A percentile compares a stretch with the other conserved stretches of the same genome.
Evolutionary conservation across 1,140 invertebrate genomes (phyloP).

Genomic region (Metaphire vulgaris): DNA sequence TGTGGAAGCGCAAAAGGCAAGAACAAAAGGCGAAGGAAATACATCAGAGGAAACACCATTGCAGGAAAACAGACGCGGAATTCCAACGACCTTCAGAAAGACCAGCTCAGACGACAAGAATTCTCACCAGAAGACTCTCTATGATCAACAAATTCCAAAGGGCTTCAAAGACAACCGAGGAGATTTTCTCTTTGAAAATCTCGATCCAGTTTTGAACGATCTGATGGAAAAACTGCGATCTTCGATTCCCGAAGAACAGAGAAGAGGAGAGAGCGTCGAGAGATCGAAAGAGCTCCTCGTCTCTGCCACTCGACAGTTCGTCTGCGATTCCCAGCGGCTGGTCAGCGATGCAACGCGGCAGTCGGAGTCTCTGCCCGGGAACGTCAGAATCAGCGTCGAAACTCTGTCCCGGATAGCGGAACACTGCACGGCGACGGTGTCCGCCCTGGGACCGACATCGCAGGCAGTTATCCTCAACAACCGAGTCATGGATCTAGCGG

Average conservation of each 20-base stretch:
- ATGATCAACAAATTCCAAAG: too few relatives aligned
- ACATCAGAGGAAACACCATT: too few relatives aligned
- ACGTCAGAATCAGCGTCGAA: slow-evolving; percentile 42
- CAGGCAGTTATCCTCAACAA: slow-evolving; percentile 72
- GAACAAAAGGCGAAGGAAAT: too few relatives aligned
- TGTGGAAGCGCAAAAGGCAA: too few relatives aligned
- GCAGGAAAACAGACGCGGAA: too few relatives aligned
- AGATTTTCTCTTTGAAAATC: background rate
- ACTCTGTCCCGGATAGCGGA: slow-evolving; percentile 43
- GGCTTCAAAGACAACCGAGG: background rate
- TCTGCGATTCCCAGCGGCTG: slow-evolving; percentile 72
- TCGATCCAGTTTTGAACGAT: background rate
- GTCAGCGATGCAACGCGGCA: slow-evolving; percentile 68
- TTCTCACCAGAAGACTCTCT: too few relatives aligned
- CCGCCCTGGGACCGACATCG: slow-evolving; percentile 63
- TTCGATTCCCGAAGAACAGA: background rate
- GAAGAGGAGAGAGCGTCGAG: slow-evolving; percentile 34
- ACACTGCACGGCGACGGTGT: slow-evolving; percentile 53
- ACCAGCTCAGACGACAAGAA: too few relatives aligned
- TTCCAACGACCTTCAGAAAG: too few relatives aligned
- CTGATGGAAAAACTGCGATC: background rate
- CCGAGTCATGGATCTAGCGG: slow-evolving; percentile 70
- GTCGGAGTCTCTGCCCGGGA: slow-evolving; percentile 57
- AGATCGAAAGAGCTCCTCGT: slow-evolving; percentile 67
- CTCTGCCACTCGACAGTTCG: slow-evolving; percentile 68